Base-by-base conservation (phyloP, 1,140 invertebrate species). In the Chironomus tepperi region DNA sequence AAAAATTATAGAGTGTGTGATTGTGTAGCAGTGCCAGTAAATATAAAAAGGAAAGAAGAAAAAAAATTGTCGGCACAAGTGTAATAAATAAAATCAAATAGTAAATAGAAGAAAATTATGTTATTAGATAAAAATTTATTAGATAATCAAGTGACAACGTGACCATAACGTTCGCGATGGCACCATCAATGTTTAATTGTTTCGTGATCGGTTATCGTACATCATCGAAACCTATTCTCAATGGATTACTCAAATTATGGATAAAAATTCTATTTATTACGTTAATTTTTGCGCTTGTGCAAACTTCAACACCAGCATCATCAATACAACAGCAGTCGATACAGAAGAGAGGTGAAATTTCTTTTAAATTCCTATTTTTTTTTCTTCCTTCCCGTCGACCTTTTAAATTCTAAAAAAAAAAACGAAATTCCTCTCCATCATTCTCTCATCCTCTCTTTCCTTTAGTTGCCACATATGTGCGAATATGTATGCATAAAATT, bases 221-320 rank as follows among this genome's bases (percentile, higher is more conserved):
- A 12, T 57, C 9, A 12, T 57, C 47, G n/a, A 57, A 10, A 57
- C n/a, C n/a, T 12, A 12, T 57, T 57, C 47, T n/a, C n/a, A 57
- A 57, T 67, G n/a, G 64, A 18, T 18, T 16, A 16, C n/a, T 8
- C 64, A 67, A 67, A 67, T 18, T 67, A 67, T 67, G 64, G 64
- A 67, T 67, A 67, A 67, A 67, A 67, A 67, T 67, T 67, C 64
- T 67, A 67, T 67, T 67, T 67, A 67, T 67, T 67, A 16, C 64
- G 18, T 19, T 67, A 67, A 67, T 67, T 67, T 67, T 67, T 67
- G 64, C 64, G 64, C 64, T 67, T 67, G 64, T 67, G 64, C 64
- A 67, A 18, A 67, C 64, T 67, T 67, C 64, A 67, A 67, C 64
- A 67, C 64, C 64, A 67, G 6, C 64, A 67, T 67, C 64, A 18